Evolutionary conservation across 2,113 vertebrate genomes (phyloP), one percentile per base, ranked within the genome.

Genomic region (Sakesphorus luctuosus): DNA sequence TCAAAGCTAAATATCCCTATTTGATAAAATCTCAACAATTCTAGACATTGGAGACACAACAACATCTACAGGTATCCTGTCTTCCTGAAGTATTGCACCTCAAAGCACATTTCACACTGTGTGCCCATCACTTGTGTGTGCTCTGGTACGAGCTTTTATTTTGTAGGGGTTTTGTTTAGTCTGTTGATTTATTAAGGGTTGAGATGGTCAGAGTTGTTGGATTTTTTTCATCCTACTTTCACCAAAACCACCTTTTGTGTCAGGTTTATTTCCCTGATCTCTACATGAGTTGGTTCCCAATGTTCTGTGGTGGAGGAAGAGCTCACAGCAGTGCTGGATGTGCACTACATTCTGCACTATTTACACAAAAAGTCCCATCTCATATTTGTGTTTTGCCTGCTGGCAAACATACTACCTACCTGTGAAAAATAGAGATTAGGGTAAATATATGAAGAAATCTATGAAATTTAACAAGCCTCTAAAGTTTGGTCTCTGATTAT

Each of bases 51-150:
- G 12, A 81, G 3, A 1, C 6, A 25, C 33, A 4, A 6, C 10
- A 61, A 5, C 0, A 0, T n/a, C 15, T 38, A 7, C 4, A 7
- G 1, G 3, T 35, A 29, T 25, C 28, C 16, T 4, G 3, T 58
- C n/a, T 81, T 69, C 19, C 23, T 84, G 44, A 43, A 46, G 5
- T 65, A 33, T 65, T 65, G 11, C 3, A 52, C 2, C 3, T 61
- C 40, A 43, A 59, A 82, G 4, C 63, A 24, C 2, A 46, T 68
- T 83, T 84, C 33, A 46, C 21, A 18, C 5, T 21, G 2, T 55
- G 38, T 65, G 23, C 6, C 8, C 36, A 23, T 79, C 3, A 1
- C 3, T 4, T 7, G 0, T 50, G 13, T 69, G 29, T 35, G 8
- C 14, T 91, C 65, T 89, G 12, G 3, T 35, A 63, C 19, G 43